Evolutionary conservation across 2,113 vertebrate species (phyloP).

Genomic region (western clawed frog (Xenopus tropicalis)): DNA sequence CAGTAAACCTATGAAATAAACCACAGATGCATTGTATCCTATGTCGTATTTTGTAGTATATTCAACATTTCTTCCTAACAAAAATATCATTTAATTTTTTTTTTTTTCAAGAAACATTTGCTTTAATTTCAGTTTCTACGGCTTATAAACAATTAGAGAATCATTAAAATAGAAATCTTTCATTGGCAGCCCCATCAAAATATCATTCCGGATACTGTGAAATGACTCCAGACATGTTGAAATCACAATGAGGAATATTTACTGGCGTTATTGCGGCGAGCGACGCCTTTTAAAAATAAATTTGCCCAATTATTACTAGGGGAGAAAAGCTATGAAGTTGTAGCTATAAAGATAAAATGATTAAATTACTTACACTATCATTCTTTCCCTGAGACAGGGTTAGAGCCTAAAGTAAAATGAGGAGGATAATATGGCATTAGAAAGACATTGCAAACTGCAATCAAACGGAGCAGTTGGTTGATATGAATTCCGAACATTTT

Average conservation of each 20-base stretch:
- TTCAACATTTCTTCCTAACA: too few species aligned
- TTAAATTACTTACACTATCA: slow-evolving; percentile 67
- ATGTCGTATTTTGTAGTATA: too few species aligned
- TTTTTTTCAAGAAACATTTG: slow-evolving; percentile 63
- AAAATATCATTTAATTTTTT: not conserved
- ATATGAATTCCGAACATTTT: slow-evolving; percentile 53
- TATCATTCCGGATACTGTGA: slow-evolving; percentile 70
- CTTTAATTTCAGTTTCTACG: slow-evolving; percentile 78
- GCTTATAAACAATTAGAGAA: slow-evolving; percentile 78
- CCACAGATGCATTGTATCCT: too few species aligned
- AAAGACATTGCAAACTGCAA: slow-evolving; percentile 62
- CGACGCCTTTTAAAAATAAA: slow-evolving; percentile 75
- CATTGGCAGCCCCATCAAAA: slow-evolving; percentile 74
- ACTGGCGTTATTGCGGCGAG: slow-evolving; percentile 74
- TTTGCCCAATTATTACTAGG: slow-evolving; percentile 69
- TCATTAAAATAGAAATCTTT: slow-evolving; percentile 76
- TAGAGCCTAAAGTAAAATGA: slow-evolving; percentile 67
- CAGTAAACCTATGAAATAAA: too few species aligned
- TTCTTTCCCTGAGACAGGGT: slow-evolving; percentile 67
- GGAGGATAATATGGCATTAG: slow-evolving; percentile 70
- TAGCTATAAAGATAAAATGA: slow-evolving; percentile 69
- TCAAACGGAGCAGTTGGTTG: slow-evolving; percentile 60
- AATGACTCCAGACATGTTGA: slow-evolving; percentile 73
- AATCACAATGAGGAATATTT: slow-evolving; percentile 78
- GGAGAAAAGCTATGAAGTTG: slow-evolving; percentile 62